Evolutionary conservation across 2,888 invertebrate genomes (phyloP).

Genomic region (Oxytorus armatus): DNA sequence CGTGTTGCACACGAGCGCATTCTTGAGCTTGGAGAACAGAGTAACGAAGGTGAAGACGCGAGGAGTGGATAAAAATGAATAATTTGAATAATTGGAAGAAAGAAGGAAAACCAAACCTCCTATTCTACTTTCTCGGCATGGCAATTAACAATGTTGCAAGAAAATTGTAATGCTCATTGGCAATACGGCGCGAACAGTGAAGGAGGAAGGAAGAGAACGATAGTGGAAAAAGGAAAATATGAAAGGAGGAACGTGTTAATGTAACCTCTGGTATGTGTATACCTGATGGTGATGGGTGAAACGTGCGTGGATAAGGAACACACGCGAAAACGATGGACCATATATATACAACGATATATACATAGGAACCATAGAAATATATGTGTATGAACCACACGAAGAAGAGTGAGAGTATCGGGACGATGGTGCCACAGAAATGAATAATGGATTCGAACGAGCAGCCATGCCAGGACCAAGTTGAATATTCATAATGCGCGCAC

Average conservation of each 20-base stretch:
- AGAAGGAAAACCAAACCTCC: slow-evolving; percentile 54
- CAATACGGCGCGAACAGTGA: no score
- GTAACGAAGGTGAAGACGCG: slow-evolving; percentile 24
- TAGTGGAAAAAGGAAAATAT: not conserved
- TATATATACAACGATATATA: slow-evolving; percentile 3
- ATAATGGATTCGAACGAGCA: slow-evolving; percentile 83
- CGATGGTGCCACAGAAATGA: slow-evolving; percentile 80
- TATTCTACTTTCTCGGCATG: no score
- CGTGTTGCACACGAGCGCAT: slow-evolving; percentile 64
- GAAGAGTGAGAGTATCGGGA: slow-evolving; percentile 63
- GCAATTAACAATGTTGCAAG: no score
- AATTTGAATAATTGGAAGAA: slow-evolving; percentile 58
- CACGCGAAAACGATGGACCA: slow-evolving; percentile 12
- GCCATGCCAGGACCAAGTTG: slow-evolving; percentile 80
- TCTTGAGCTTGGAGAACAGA: slow-evolving; percentile 25
- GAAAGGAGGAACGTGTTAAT: slow-evolving; percentile 13
- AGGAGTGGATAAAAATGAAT: slow-evolving; percentile 16
- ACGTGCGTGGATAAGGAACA: slow-evolving; percentile 54
- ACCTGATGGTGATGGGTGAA: slow-evolving; percentile 44
- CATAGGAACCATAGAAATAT: slow-evolving; percentile 15
- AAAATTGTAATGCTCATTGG: no score
- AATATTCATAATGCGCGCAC: slow-evolving; percentile 79
- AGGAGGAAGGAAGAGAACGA: slow-evolving; percentile 1
- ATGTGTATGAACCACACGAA: slow-evolving; percentile 16
- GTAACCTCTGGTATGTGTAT: slow-evolving; percentile 23